A percentile compares a stretch with the other conserved stretches of the same genome.
phyloP scores from a whole-genome alignment of 2,888 invertebrate species.

The Drosophila merina region DNA sequence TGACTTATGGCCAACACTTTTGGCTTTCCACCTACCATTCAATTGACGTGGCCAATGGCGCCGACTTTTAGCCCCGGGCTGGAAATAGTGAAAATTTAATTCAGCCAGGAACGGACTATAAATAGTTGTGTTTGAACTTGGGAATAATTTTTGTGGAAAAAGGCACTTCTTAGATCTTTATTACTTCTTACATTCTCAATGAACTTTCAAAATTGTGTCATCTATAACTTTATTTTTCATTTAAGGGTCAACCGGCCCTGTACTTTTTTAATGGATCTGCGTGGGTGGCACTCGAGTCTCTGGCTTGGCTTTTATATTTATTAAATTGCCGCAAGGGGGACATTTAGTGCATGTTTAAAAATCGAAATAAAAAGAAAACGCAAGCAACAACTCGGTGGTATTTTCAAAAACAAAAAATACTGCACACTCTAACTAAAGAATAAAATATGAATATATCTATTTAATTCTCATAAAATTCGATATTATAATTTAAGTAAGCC shows the following conservation, averaged over 20 bases:
- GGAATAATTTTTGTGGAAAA: too few species aligned
- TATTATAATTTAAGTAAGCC: not conserved
- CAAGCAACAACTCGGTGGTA: not conserved
- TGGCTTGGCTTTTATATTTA: constrained; percentile 70
- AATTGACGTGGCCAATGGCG: constrained; percentile 56
- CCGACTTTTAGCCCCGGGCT: constrained; percentile 24
- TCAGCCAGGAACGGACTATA: constrained; percentile 39
- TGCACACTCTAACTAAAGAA: constrained; percentile 26
- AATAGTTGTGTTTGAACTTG: not conserved
- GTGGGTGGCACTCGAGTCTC: constrained; percentile 40
- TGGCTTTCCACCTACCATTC: constrained; percentile 75
- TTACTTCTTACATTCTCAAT: too few species aligned
- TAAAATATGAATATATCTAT: not conserved
- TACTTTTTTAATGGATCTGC: constrained; percentile 16
- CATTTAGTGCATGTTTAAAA: constrained; percentile 76
- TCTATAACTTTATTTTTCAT: not conserved
- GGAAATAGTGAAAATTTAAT: constrained; percentile 77
- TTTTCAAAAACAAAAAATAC: not conserved
- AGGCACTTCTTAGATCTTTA: too few species aligned
- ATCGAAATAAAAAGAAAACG: constrained; percentile 34
- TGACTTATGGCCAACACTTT: constrained; percentile 81
- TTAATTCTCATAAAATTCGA: too few species aligned
- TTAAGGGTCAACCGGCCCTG: constrained; percentile 22
- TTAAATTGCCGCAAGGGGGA: constrained; percentile 76
- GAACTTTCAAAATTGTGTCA: not conserved